These are phyloP conservation scores for Bombyx mandarina DNA, from an alignment of 1,140 invertebrate genomes.

Conservation along the genomic window DNA sequence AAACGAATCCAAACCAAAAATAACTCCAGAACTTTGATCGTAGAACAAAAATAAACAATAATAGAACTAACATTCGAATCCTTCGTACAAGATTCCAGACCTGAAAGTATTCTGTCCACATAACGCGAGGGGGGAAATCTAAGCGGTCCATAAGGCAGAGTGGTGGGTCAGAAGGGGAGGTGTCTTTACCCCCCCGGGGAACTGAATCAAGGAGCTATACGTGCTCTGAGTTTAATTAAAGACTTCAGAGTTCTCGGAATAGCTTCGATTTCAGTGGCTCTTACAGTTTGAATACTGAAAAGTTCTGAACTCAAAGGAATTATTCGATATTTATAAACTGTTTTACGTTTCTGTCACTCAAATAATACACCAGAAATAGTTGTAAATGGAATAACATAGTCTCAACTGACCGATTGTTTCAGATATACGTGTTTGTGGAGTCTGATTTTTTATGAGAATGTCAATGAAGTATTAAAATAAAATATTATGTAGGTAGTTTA, in stretches of 20 bases:
- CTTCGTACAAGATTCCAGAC: conserved; percentile 61
- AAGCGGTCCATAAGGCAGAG: conserved; percentile 63
- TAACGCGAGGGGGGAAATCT: conserved; percentile 60
- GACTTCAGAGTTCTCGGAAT: conserved; percentile 48
- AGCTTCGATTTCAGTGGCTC: conserved; percentile 64
- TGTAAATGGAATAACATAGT: no score
- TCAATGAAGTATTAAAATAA: no score
- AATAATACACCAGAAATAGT: no score
- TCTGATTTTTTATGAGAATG: no score
- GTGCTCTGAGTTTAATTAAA: conserved; percentile 68
- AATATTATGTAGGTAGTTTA: no score
- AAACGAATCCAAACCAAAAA: conserved; percentile 4
- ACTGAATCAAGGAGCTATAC: conserved; percentile 68
- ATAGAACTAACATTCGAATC: conserved; percentile 54
- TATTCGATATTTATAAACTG: no score
- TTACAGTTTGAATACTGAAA: conserved; percentile 49
- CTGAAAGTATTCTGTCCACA: conserved; percentile 64
- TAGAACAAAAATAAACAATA: conserved; percentile 23
- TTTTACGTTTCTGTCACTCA: no score
- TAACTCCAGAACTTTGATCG: conserved; percentile 3
- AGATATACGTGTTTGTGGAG: no score
- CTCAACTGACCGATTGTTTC: no score
- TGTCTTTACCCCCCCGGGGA: conserved; percentile 30
- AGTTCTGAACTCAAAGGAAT: no score
- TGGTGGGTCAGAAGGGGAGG: conserved; percentile 25